Base-by-base conservation (phyloP, 2,888 invertebrate genomes). In the Parapristionchus giblindavisi region DNA sequence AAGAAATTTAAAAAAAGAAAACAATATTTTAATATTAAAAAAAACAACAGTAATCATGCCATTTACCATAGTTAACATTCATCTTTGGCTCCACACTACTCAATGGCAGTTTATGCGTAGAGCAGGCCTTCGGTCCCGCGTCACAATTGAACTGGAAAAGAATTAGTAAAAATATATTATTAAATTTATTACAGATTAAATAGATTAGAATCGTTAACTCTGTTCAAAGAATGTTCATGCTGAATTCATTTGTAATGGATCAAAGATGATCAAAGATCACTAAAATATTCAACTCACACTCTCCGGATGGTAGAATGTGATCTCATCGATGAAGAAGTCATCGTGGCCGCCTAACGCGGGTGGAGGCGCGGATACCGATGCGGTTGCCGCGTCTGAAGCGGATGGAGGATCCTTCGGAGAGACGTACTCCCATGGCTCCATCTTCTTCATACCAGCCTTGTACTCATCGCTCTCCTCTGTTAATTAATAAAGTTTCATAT, bases 311-410 rank as follows among this genome's bases (percentile, higher is more conserved):
- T 73, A 73, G 73, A 73, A 73, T 24, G 61, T 73, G 36, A 8
- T 34, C 5, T 56, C 21, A 48, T 73, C 73, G n/a, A 61, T 27
- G 73, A 73, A 73, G 51, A 73, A 27, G 34, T 73, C 73, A 61
- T 73, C 61, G 60, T 61, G 61, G 5, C 61, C 73, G 21, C 73
- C 60, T 1, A 72, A 40, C 21, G 1, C 38, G 5, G 63, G 32
- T 43, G 40, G 43, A n/a, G n/a, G n/a, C n/a, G n/a, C n/a, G n/a
- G n/a, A n/a, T n/a, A n/a, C n/a, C n/a, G n/a, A n/a, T n/a, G n/a
- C n/a, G n/a, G n/a, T n/a, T n/a, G n/a, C n/a, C n/a, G n/a, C n/a
- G n/a, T n/a, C n/a, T n/a, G n/a, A n/a, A n/a, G n/a, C n/a, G n/a
- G n/a, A n/a, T n/a, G n/a, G n/a, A n/a, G n/a, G n/a, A n/a, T n/a